Evolutionary conservation across 2,797 vertebrate genomes (phyloP).

Genomic region (Catamblyrhynchus diadema): DNA sequence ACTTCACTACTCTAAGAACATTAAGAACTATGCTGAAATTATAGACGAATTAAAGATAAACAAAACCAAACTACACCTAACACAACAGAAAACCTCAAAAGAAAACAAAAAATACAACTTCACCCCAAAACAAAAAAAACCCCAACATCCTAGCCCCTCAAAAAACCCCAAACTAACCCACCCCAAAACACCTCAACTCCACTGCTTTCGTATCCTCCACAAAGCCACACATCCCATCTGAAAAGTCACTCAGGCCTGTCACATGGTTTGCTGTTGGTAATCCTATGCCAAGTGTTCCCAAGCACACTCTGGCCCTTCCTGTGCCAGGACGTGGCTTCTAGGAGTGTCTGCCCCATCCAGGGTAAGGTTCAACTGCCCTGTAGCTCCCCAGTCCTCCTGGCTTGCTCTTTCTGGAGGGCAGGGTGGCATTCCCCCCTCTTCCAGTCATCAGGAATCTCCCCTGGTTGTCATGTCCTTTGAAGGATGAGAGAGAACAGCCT

Average conservation of each 20-base stretch:
- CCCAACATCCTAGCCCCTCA: rapidly evolving
- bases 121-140: neutral
- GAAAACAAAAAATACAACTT: neutral
- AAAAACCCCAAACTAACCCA: neutral
- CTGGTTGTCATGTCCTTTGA: neutral
- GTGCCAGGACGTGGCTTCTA: neutral
- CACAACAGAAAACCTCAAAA: neutral
- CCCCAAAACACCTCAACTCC: neutral
- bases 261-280: neutral
- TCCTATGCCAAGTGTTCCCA: neutral
- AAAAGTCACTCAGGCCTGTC: neutral
- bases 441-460: neutral
- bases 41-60: neutral
- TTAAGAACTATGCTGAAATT: neutral
- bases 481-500: neutral
- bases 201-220: neutral
- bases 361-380: neutral
- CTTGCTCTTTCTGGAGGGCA: neutral
- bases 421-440: neutral
- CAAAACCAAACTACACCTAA: neutral
- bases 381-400: neutral
- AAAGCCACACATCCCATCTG: neutral
- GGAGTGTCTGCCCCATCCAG: neutral
- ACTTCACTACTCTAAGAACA: neutral
- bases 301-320: neutral